phyloP scores from a whole-genome alignment of 2,113 vertebrate species.

The Capreolus pygargus region DNA sequence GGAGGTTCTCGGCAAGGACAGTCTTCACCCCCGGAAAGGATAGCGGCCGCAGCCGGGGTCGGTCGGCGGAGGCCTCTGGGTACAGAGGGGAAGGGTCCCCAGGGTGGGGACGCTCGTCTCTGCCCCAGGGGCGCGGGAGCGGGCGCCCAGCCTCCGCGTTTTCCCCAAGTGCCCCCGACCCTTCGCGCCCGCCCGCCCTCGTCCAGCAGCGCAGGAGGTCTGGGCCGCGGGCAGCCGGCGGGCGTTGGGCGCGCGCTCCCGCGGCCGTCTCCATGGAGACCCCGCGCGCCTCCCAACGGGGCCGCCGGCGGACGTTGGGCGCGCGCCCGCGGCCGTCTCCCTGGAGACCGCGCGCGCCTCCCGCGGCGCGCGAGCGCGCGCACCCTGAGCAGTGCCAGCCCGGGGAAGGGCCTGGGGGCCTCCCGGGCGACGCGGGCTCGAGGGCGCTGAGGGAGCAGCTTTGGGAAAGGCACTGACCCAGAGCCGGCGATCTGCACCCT shows the following conservation, averaged over 20 bases:
- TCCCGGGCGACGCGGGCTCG: background rate
- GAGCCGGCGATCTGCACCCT: background rate
- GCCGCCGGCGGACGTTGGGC: background rate
- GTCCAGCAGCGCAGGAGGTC: background rate
- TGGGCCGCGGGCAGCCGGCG: background rate
- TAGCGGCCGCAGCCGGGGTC: background rate
- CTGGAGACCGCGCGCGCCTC: too few species aligned
- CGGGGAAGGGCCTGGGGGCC: background rate
- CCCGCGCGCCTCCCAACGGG: too few species aligned
- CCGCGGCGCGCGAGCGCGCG: background rate
- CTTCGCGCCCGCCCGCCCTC: background rate
- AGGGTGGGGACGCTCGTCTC: background rate
- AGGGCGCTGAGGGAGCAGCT: accelerated
- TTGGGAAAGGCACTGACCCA: background rate
- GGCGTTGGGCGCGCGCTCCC: too few species aligned
- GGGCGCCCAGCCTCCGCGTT: background rate
- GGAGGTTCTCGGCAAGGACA: background rate
- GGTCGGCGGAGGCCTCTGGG: background rate
- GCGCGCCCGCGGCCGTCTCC: too few species aligned
- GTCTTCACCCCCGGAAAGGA: background rate
- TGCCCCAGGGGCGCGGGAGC: too few species aligned
- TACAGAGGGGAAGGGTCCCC: background rate
- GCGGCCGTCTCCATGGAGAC: too few species aligned
- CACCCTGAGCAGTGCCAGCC: too few species aligned
- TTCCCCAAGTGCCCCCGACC: too few species aligned